phyloP scores from a whole-genome alignment of 2,797 vertebrate species.

The Tragelaphus eurycerus region DNA sequence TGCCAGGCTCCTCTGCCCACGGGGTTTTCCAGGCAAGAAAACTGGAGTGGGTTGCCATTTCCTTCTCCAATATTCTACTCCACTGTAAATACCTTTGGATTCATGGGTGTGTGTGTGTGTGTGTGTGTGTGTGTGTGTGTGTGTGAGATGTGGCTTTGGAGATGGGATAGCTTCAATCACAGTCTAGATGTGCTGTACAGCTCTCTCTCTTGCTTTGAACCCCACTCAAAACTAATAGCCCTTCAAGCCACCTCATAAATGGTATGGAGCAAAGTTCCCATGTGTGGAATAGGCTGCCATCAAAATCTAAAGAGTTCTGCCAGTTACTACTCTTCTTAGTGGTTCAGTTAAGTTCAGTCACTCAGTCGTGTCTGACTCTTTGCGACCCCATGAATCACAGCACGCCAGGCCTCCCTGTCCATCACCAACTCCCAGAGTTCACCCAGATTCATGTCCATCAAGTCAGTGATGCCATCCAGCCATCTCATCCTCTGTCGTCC shows the following conservation, averaged over 20 bases:
- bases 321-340: not conserved
- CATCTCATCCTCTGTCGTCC: no score
- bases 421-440: no score
- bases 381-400: no score
- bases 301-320: not conserved
- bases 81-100: not conserved
- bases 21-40: no score
- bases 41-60: no score
- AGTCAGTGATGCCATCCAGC: no score
- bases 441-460: no score
- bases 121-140: not conserved
- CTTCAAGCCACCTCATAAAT: not conserved
- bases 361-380: no score
- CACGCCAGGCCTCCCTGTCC: no score
- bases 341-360: no score
- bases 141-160: not conserved
- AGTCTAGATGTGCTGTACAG: not conserved
- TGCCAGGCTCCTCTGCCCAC: no score
- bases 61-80: not conserved
- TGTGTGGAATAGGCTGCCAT: not conserved
- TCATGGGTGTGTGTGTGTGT: not conserved
- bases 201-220: not conserved
- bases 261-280: not conserved
- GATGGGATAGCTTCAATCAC: not conserved
- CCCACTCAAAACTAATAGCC: not conserved